Evolutionary conservation across 2,888 invertebrate genomes (phyloP).

Genomic region (Drosophila ezoana): DNA sequence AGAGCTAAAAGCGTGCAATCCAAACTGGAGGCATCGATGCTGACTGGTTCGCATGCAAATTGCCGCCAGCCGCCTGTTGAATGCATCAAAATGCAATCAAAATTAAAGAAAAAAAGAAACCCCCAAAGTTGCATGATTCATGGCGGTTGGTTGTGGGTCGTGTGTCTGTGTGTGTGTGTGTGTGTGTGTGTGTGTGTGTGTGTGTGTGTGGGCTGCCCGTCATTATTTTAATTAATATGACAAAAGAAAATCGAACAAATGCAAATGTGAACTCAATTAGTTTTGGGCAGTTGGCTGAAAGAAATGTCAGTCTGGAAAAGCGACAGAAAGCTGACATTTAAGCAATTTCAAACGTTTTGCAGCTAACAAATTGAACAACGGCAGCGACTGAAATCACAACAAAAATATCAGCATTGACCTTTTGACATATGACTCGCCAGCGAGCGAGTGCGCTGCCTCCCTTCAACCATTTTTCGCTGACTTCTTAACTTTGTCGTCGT

Average conservation of each 20-base stretch:
- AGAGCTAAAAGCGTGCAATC: constrained; percentile 66
- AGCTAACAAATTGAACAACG: constrained; percentile 72
- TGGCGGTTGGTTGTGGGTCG: constrained; percentile 36
- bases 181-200: not conserved
- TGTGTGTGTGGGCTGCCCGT: constrained; percentile 39
- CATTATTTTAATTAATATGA: constrained; percentile 76
- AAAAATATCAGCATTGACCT: constrained; percentile 78
- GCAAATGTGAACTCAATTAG: constrained; percentile 72
- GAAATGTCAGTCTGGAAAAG: constrained; percentile 46
- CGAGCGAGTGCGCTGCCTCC: constrained; percentile 18
- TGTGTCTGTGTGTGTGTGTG: constrained; percentile 18
- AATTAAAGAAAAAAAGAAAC: constrained; percentile 59
- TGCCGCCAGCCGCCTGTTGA: constrained; percentile 48
- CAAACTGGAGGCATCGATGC: constrained; percentile 39
- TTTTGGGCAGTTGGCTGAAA: constrained; percentile 37
- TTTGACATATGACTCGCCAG: constrained; percentile 74
- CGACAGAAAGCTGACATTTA: constrained; percentile 66
- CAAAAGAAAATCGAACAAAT: constrained; percentile 51
- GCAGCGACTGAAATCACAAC: constrained; percentile 54
- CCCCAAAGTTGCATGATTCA: constrained; percentile 49
- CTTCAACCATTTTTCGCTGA: constrained; percentile 21
- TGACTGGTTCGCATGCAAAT: constrained; percentile 65
- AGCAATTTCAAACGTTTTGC: constrained; percentile 76
- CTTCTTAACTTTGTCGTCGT: constrained; percentile 64
- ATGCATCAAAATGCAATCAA: constrained; percentile 82